Conservation (phyloP, 2,888 invertebrate genomes). For the Drosophila buzzatii region DNA sequence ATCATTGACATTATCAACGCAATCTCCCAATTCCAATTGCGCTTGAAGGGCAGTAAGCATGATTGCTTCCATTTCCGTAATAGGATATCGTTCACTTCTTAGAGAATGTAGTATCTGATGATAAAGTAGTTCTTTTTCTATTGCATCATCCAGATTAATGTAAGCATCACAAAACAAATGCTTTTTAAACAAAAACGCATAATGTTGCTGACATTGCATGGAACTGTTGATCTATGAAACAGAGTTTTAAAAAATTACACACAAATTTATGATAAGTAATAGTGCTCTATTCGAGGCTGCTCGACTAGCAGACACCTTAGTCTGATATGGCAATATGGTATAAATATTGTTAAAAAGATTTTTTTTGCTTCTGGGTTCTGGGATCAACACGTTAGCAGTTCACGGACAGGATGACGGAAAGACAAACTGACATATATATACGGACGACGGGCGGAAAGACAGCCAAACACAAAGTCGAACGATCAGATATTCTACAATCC, state of each 20-base stretch:
- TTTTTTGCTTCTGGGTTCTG: no score
- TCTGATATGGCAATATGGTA: no score
- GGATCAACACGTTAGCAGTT: no score
- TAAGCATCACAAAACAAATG: slow-evolving; percentile 93
- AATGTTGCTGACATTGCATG: slow-evolving; percentile 86
- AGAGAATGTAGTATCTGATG: slow-evolving; percentile 97
- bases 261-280: not conserved
- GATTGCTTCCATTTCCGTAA: slow-evolving; percentile 97
- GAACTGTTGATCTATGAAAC: not conserved
- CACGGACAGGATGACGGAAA: no score
- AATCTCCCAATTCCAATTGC: slow-evolving; percentile 96
- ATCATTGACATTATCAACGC: slow-evolving; percentile 88
- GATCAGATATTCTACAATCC: no score
- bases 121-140: slow-evolving; percentile 96
- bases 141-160: slow-evolving; percentile 92
- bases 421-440: no score
- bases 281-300: no score
- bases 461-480: no score
- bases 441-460: no score
- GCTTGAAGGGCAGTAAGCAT: slow-evolving; percentile 97
- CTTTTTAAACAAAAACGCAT: slow-evolving; percentile 92
- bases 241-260: not conserved
- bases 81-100: slow-evolving; percentile 95
- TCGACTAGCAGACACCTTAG: no score
- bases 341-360: no score